Percentiles rank a stretch among this genome's conserved stretches.
These are phyloP conservation scores for Anthopleura sola DNA, from an alignment of 64 coral and sea anemone genomes.

Conservation along the genomic window DNA sequence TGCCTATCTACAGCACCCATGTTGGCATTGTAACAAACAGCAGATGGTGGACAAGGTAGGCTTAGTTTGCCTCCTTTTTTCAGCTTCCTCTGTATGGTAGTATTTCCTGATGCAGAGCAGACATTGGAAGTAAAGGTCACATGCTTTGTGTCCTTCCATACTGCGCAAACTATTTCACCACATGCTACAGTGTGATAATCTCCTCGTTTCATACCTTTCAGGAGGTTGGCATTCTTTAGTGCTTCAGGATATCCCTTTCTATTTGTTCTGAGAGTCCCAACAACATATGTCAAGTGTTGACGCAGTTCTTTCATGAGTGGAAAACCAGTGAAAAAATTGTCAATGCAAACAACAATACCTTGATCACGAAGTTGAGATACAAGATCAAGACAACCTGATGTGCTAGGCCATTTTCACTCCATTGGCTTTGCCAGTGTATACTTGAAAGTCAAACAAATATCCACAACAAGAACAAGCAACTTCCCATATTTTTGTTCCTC, in stretches of 20 bases:
- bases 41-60: slow-evolving; percentile 32
- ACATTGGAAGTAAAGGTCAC: slow-evolving; percentile 37
- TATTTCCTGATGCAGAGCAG: slow-evolving; percentile 9
- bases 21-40: slow-evolving; percentile 24
- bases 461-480: slow-evolving; percentile 28
- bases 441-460: slow-evolving; percentile 34
- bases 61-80: slow-evolving; percentile 21
- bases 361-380: slow-evolving; percentile 17
- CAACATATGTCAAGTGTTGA: background rate
- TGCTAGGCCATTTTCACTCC: background rate
- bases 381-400: slow-evolving; percentile 29
- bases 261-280: slow-evolving; percentile 20
- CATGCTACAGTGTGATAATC: slow-evolving; percentile 23
- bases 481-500: slow-evolving; percentile 27
- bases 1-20: slow-evolving; percentile 32
- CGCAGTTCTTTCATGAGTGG: background rate
- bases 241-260: slow-evolving; percentile 10
- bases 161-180: slow-evolving; percentile 17
- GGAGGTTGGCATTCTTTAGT: slow-evolving; percentile 19
- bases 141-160: slow-evolving; percentile 32
- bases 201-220: slow-evolving; percentile 32
- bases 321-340: slow-evolving; percentile 24
- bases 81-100: slow-evolving; percentile 15
- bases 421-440: slow-evolving; percentile 20
- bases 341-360: slow-evolving; percentile 10